These are phyloP conservation scores for Eustalomyia histrio DNA, from an alignment of 2,888 invertebrate species.

Conservation along the genomic window DNA sequence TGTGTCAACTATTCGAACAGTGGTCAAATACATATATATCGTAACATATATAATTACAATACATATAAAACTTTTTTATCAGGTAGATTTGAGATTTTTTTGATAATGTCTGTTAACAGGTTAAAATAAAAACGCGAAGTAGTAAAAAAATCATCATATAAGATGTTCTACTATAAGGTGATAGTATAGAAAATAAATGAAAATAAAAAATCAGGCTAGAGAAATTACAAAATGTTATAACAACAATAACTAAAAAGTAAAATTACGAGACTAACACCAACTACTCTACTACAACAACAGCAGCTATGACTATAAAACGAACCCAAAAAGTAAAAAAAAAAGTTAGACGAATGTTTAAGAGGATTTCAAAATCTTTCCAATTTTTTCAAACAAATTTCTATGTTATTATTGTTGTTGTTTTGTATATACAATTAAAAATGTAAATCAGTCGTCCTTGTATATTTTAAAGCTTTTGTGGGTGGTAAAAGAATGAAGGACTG, in stretches of 20 bases:
- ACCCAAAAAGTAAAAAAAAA: constrained; percentile 4
- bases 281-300: constrained; percentile 6
- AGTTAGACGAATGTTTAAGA: constrained; percentile 30
- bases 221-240: constrained; percentile 58
- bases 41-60: no score
- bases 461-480: constrained; percentile 43
- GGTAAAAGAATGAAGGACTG: constrained; percentile 16
- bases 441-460: constrained; percentile 73
- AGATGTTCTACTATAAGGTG: neutral
- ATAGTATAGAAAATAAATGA: neutral
- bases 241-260: constrained; percentile 12
- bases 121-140: neutral
- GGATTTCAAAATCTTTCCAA: constrained; percentile 45
- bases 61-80: no score
- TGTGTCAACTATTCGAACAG: no score
- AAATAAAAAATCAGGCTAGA: constrained; percentile 26
- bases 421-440: constrained; percentile 74
- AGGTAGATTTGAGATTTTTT: no score
- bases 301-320: neutral
- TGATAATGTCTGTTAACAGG: no score
- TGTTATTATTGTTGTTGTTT: constrained; percentile 62
- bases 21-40: no score
- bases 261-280: constrained; percentile 4
- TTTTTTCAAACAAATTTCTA: constrained; percentile 43
- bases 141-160: neutral